Evolutionary conservation across 2,797 vertebrate species (phyloP).

Genomic region (Manis pentadactyla): DNA sequence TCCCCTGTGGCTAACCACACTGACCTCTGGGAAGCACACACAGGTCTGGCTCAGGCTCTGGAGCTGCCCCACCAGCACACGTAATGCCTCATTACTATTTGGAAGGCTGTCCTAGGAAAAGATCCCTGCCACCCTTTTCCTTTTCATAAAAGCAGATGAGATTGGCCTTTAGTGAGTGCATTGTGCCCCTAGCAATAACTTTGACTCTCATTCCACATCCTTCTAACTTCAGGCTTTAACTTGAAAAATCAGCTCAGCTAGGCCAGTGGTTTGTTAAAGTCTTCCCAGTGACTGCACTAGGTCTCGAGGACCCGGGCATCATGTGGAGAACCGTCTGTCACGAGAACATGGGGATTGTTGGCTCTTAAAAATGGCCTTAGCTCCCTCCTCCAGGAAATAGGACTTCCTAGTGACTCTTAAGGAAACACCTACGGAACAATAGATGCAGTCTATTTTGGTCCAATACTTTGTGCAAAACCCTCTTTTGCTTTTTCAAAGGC

Average conservation of each 20-base stretch:
- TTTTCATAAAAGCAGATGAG: not conserved
- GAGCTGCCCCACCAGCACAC: too few species aligned
- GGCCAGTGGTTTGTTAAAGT: not conserved
- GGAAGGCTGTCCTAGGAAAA: not conserved
- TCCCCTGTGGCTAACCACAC: slow-evolving; percentile 70
- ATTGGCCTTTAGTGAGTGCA: not conserved
- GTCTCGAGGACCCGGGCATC: not conserved
- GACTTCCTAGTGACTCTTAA: too few species aligned
- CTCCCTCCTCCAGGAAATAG: not conserved
- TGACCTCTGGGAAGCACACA: not conserved
- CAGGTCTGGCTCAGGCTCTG: not conserved
- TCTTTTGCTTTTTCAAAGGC: not conserved
- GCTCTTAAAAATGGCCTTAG: not conserved
- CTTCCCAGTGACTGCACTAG: too few species aligned
- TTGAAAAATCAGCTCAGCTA: not conserved
- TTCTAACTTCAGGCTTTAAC: not conserved
- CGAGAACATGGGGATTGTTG: not conserved
- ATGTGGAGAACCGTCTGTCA: not conserved
- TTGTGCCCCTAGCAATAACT: not conserved
- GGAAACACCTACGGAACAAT: too few species aligned
- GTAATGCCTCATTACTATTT: not conserved
- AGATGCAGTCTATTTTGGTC: not conserved
- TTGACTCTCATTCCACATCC: not conserved
- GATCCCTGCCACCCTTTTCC: not conserved
- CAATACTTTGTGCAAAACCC: slow-evolving; percentile 9